phyloP scores from a whole-genome alignment of 1,140 invertebrate species.

The Trinorchestia longiramus region DNA sequence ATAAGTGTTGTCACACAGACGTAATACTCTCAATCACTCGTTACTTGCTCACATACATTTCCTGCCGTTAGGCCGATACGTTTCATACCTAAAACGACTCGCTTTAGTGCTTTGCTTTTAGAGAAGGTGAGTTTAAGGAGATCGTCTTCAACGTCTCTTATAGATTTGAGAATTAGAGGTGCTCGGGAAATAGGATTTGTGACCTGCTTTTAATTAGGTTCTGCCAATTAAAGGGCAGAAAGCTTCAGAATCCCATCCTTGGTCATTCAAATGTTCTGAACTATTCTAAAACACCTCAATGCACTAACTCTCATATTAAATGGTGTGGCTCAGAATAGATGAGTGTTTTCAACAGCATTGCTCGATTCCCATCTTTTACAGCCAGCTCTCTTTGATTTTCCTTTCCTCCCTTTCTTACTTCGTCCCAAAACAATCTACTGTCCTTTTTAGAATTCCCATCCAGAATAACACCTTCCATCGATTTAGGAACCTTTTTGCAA shows the following conservation, averaged over 20 bases:
- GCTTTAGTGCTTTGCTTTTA: not conserved
- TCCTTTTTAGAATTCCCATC: too few relatives aligned
- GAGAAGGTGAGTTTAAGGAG: not conserved
- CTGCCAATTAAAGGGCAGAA: not conserved
- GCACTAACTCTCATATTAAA: too few relatives aligned
- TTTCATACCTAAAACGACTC: not conserved
- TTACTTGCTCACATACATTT: not conserved
- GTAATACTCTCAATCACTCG: not conserved
- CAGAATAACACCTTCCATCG: too few relatives aligned
- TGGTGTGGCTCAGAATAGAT: too few relatives aligned
- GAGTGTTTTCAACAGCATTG: too few relatives aligned
- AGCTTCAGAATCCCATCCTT: not conserved
- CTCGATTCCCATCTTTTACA: too few relatives aligned
- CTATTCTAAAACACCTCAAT: too few relatives aligned
- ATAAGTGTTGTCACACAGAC: not conserved
- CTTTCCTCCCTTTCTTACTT: too few relatives aligned
- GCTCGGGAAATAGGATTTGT: not conserved
- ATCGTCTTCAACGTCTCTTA: not conserved
- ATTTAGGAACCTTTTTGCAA: too few relatives aligned
- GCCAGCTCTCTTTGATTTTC: too few relatives aligned
- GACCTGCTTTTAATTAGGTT: not conserved
- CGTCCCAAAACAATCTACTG: too few relatives aligned
- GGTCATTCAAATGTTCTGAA: too few relatives aligned
- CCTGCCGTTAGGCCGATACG: not conserved
- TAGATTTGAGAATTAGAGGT: not conserved